These are phyloP conservation scores for Ctenicera cuprea DNA, from an alignment of 2,888 invertebrate species.

Conservation along the genomic window DNA sequence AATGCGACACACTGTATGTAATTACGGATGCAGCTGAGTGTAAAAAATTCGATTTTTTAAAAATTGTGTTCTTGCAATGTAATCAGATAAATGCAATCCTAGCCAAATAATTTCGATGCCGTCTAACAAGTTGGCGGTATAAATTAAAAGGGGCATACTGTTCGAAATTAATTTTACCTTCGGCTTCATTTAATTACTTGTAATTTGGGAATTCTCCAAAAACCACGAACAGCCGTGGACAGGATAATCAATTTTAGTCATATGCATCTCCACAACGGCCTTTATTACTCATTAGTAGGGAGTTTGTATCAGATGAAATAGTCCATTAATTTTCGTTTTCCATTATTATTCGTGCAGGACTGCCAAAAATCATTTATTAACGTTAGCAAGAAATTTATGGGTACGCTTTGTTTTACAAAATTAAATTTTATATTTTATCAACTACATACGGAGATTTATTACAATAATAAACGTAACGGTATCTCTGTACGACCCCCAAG, in stretches of 20 bases:
- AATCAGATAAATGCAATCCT: neutral
- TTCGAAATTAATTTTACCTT: conserved; percentile 31
- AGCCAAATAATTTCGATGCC: conserved; percentile 4
- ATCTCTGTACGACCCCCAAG: conserved; percentile 47
- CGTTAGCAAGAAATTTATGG: conserved; percentile 49
- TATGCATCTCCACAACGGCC: conserved; percentile 41
- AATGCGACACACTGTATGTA: too few relatives aligned
- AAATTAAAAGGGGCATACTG: conserved; percentile 4
- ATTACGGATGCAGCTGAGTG: too few relatives aligned
- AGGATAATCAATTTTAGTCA: conserved; percentile 43
- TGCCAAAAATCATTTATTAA: conserved; percentile 54
- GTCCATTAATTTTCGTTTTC: conserved; percentile 53
- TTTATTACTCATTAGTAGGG: conserved; percentile 43
- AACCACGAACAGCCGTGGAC: conserved; percentile 38
- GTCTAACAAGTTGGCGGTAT: neutral
- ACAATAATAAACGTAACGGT: conserved; percentile 46
- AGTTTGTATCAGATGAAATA: conserved; percentile 52
- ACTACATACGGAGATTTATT: conserved; percentile 42
- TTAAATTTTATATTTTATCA: conserved; percentile 51
- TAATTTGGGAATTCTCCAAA: conserved; percentile 28
- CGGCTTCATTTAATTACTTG: conserved; percentile 25
- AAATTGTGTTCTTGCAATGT: too few relatives aligned
- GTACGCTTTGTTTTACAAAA: conserved; percentile 51
- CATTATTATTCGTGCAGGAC: conserved; percentile 50
- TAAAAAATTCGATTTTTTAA: too few relatives aligned